Evolutionary conservation across 2,113 vertebrate genomes (phyloP).

Genomic region (Ammodytes marinus): DNA sequence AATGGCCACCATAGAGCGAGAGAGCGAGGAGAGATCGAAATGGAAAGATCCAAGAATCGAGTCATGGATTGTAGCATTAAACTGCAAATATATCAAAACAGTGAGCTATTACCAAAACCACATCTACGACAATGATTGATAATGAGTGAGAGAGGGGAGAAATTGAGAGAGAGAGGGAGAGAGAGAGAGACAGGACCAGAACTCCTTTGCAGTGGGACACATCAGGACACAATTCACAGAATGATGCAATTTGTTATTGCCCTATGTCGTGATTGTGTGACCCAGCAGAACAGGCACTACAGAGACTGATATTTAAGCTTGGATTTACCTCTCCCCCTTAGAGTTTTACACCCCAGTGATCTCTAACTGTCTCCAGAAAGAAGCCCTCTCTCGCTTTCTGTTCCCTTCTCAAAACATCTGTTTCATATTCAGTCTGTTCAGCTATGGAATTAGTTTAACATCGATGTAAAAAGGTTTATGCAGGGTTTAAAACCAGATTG

Average conservation of each 20-base stretch:
- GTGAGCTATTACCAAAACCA: conserved; percentile 45
- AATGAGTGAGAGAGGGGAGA: conserved; percentile 10
- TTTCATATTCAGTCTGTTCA: conserved; percentile 69
- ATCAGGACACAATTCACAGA: conserved; percentile 51
- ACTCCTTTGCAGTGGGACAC: conserved; percentile 29
- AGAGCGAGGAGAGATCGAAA: conserved; percentile 33
- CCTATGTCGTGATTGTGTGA: conserved; percentile 63
- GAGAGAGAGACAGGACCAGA: conserved; percentile 4
- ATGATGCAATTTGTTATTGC: conserved; percentile 52
- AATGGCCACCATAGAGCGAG: conserved; percentile 24
- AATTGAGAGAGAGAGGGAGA: conserved; percentile 18
- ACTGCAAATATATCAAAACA: conserved; percentile 39
- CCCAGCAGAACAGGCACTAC: conserved; percentile 48
- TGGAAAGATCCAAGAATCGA: conserved; percentile 1
- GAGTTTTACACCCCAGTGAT: conserved; percentile 72
- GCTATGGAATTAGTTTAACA: conserved; percentile 72
- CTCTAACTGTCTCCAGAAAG: conserved; percentile 66
- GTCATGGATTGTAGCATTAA: conserved; percentile 31
- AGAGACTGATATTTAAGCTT: conserved; percentile 60
- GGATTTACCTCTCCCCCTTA: conserved; percentile 68
- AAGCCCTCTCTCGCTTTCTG: conserved; percentile 44
- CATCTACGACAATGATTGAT: conserved; percentile 48
- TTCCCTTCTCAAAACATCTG: conserved; percentile 71
- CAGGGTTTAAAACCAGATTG: conserved; percentile 64
- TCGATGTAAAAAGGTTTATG: conserved; percentile 71